phyloP scores from a whole-genome alignment of 2,797 vertebrate species.

The Allochrocebus solatus region DNA sequence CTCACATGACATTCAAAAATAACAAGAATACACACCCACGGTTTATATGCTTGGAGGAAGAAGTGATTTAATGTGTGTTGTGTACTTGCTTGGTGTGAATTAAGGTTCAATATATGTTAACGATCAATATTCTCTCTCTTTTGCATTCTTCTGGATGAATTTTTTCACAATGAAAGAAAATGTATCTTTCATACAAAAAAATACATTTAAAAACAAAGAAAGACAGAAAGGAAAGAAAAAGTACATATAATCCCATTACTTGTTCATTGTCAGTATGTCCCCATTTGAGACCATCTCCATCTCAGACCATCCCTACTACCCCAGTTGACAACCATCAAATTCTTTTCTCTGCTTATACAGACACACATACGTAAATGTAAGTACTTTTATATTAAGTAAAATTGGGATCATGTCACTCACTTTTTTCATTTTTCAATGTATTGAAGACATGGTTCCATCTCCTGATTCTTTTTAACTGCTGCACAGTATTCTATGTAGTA shows the following conservation, averaged over 20 bases:
- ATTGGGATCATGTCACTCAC: background rate
- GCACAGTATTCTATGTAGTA: background rate
- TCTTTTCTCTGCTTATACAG: background rate
- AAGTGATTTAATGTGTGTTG: background rate
- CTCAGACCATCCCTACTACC: background rate
- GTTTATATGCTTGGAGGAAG: background rate
- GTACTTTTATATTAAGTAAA: background rate
- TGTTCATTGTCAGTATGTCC: background rate
- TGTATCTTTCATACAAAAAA: background rate
- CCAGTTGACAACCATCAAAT: background rate
- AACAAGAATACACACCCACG: background rate
- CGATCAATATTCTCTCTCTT: background rate
- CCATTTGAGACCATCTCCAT: background rate
- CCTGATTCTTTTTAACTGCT: background rate
- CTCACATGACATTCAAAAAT: background rate
- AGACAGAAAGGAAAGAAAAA: background rate
- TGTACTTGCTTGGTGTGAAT: background rate
- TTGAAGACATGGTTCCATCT: background rate
- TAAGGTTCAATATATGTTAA: background rate
- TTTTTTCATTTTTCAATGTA: background rate
- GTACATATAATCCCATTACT: background rate
- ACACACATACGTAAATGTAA: background rate
- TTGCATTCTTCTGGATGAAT: background rate
- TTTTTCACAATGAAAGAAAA: slow-evolving; percentile 21
- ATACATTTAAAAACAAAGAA: background rate